Conservation (phyloP, 2,113 vertebrate species). For the Pygoscelis adeliae region DNA sequence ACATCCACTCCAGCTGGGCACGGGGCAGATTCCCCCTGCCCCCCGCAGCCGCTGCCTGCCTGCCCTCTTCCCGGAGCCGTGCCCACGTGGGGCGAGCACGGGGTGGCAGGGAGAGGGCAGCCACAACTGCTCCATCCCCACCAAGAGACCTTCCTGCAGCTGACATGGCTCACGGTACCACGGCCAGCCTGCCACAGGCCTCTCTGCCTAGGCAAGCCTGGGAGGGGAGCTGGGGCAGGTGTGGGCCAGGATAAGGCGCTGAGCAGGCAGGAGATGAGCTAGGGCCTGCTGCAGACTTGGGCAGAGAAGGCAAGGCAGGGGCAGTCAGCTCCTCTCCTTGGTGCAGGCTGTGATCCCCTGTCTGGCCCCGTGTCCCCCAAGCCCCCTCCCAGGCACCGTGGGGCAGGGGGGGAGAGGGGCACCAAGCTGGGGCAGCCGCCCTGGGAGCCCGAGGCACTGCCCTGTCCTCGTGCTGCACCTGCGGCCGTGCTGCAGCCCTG, state of each 20-base stretch:
- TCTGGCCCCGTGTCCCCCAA: not conserved
- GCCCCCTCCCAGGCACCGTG: accelerated
- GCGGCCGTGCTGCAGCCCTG: not conserved
- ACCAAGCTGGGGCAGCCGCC: accelerated
- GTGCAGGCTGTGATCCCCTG: accelerated
- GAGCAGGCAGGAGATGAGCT: not conserved
- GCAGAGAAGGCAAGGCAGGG: not conserved
- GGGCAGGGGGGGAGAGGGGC: not conserved
- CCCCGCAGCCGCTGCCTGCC: not conserved
- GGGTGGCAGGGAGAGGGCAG: not conserved
- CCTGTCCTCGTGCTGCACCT: not conserved
- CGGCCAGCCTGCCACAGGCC: not conserved
- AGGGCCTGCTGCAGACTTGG: not conserved
- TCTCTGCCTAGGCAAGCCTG: no score
- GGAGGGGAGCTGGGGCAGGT: not conserved
- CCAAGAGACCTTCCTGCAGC: not conserved
- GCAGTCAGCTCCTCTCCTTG: accelerated
- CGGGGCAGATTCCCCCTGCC: accelerated
- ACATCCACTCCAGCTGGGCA: not conserved
- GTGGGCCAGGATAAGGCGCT: not conserved
- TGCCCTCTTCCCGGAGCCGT: not conserved
- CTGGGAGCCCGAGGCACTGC: accelerated
- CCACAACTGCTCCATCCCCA: not conserved
- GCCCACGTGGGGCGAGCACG: accelerated
- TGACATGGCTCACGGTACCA: not conserved